Base-by-base conservation (phyloP, 2,797 vertebrate genomes). In the Tragelaphus eurycerus region DNA sequence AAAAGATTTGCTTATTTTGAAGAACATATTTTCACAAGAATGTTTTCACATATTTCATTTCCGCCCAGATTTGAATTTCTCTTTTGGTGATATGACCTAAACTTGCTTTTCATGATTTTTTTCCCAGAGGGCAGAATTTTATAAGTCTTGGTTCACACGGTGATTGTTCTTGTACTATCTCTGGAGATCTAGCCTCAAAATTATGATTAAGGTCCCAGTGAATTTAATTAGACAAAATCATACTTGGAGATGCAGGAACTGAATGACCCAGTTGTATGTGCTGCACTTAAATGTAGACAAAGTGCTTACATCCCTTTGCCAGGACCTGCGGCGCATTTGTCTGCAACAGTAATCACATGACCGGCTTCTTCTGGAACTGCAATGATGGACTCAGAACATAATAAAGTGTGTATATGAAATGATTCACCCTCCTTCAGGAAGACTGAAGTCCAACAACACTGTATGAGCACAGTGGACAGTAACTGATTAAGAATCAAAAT, bases 211-310 rank as follows among this genome's bases (percentile, higher is more conserved):
- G 23, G 12, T 74, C 23, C 21, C 23, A 7, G 0, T 14, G 71
- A 74, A 87, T 94, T 81, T 96, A 95, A 97, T 97, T 97, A 97
- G 34, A 27, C 48, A 55, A 43, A 55, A 11, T 60, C 16, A 48
- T 8, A 16, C 16, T 92, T 88, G 34, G 55, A 90, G 34, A 57
- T 38, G 27, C 10, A 46, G 16, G 21, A 14, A 23, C 27, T 17
- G 50, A 43, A 50, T 59, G 67, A 50, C 31, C 95, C 43, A 43
- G 9, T 3, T n/a, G 19, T 1, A 21, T 52, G 2, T n/a, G 0
- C 11, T 64, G 0, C 62, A 3, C 1, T 31, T 90, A 54, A 87
- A 67, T 74, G 17, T 12, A 54, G 19, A 89, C 31, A 71, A 86
- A 93, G 9, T 48, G 13, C 21, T 10, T 27, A 55, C 3, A 60